A percentile compares a stretch with the other conserved stretches of the same genome.
Conservation (phyloP, 1,140 invertebrate genomes). For the Heliconius melpomene region DNA sequence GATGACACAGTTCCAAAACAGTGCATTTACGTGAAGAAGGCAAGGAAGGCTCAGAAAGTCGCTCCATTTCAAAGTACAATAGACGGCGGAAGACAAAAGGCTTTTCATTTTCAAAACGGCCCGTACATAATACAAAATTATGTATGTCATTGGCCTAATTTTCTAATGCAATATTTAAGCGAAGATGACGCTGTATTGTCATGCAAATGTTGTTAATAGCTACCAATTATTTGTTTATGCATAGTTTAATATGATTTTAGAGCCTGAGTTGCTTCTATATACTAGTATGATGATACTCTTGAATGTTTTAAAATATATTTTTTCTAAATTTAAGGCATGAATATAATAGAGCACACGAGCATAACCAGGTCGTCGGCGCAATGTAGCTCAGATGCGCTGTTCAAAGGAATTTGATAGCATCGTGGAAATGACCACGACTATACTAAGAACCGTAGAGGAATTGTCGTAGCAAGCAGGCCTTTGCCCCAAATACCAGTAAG, state of each 20-base stretch:
- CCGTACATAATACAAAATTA: slow-evolving; percentile 39
- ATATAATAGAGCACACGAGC: background rate
- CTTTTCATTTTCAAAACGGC: slow-evolving; percentile 37
- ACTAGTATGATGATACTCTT: no score
- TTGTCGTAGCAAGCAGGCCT: background rate
- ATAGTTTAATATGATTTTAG: no score
- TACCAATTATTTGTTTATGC: background rate
- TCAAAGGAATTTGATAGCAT: background rate
- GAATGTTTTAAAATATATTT: no score
- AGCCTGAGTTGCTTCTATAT: no score
- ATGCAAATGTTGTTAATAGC: slow-evolving; percentile 44
- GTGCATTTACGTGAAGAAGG: slow-evolving; percentile 7
- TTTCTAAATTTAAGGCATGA: no score
- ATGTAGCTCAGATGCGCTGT: background rate
- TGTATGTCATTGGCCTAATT: slow-evolving; percentile 46
- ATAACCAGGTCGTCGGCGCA: background rate
- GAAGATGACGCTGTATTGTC: slow-evolving; percentile 42
- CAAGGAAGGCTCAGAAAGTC: slow-evolving; percentile 16
- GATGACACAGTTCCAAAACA: slow-evolving; percentile 26
- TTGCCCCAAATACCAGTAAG: background rate
- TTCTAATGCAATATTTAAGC: slow-evolving; percentile 41
- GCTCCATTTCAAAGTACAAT: slow-evolving; percentile 41
- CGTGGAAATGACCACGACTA: background rate
- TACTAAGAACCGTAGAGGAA: slow-evolving; percentile 1
- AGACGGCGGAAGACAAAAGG: slow-evolving; percentile 39